Conservation (phyloP, 2,888 invertebrate genomes). For the Margaritifera margaritifera region DNA sequence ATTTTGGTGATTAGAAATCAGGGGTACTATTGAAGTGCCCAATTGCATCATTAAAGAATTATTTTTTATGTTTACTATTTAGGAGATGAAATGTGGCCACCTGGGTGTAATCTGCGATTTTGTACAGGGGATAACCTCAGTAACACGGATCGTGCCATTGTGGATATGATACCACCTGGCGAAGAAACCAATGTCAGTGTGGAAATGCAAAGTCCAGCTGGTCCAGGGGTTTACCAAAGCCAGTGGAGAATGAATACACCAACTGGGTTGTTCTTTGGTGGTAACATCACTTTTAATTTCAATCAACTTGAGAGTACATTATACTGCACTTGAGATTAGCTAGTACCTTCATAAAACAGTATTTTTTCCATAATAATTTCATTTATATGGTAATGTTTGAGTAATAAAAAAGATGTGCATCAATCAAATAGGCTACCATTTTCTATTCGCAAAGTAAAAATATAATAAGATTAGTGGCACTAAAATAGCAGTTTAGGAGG, state of each 20-base stretch:
- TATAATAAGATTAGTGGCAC: too few relatives aligned
- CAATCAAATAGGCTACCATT: too few relatives aligned
- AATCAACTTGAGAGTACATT: neutral
- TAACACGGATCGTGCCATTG: slow-evolving; percentile 76
- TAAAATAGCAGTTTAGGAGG: too few relatives aligned
- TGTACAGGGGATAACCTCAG: slow-evolving; percentile 82
- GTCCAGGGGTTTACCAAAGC: slow-evolving; percentile 85
- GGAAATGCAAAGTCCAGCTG: slow-evolving; percentile 85
- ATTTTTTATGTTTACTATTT: slow-evolving; percentile 2
- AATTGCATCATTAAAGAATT: too few relatives aligned
- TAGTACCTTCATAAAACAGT: too few relatives aligned
- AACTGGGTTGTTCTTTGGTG: slow-evolving; percentile 92
- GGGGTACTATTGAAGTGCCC: too few relatives aligned
- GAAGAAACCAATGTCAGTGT: slow-evolving; percentile 85
- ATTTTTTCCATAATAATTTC: too few relatives aligned
- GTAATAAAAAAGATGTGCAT: too few relatives aligned
- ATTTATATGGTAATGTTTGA: too few relatives aligned
- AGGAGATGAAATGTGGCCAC: slow-evolving; percentile 87
- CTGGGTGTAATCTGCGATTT: slow-evolving; percentile 82
- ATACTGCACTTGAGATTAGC: too few relatives aligned
- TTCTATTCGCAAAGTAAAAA: too few relatives aligned
- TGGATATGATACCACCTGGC: slow-evolving; percentile 84
- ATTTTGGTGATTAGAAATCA: too few relatives aligned
- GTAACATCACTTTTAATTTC: slow-evolving; percentile 74
- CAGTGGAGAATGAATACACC: slow-evolving; percentile 93